These are phyloP conservation scores for Heliocidaris erythrogramma DNA, from an alignment of 35 echinoderm and acorn worm species.

Conservation along the genomic window DNA sequence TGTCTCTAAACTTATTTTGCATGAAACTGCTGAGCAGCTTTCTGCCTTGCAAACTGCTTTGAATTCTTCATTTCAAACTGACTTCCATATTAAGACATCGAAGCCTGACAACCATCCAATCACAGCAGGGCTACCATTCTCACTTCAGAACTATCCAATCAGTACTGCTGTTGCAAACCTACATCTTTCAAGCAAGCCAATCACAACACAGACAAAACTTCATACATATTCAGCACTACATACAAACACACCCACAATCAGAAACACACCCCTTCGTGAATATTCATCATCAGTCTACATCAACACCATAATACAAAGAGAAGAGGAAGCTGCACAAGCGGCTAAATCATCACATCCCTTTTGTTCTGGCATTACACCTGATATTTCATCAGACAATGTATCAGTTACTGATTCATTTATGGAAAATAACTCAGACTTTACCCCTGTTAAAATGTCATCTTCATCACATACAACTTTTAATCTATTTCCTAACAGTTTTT, in stretches of 20 bases:
- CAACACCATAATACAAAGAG: not conserved
- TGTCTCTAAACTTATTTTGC: not conserved
- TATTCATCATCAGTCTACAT: not conserved
- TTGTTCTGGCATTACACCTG: not conserved
- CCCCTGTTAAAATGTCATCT: not conserved
- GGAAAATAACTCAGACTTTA: not conserved
- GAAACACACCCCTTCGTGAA: not conserved
- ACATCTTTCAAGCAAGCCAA: not conserved
- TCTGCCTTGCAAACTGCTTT: not conserved
- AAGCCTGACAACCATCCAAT: not conserved
- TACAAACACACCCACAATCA: not conserved
- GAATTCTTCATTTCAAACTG: not conserved
- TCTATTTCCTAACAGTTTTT: not conserved
- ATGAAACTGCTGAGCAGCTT: not conserved
- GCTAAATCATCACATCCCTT: not conserved
- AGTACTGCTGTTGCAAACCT: not conserved
- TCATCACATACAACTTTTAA: not conserved
- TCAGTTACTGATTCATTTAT: not conserved
- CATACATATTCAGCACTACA: not conserved
- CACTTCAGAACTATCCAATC: not conserved
- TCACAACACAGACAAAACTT: not conserved
- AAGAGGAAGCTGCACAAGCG: not conserved
- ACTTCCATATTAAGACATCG: not conserved
- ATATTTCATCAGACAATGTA: not conserved
- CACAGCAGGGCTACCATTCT: not conserved